Percentiles rank a stretch among this genome's conserved stretches.
Conservation (phyloP, 2,797 vertebrate species). For the Onychomys leucogaster region DNA sequence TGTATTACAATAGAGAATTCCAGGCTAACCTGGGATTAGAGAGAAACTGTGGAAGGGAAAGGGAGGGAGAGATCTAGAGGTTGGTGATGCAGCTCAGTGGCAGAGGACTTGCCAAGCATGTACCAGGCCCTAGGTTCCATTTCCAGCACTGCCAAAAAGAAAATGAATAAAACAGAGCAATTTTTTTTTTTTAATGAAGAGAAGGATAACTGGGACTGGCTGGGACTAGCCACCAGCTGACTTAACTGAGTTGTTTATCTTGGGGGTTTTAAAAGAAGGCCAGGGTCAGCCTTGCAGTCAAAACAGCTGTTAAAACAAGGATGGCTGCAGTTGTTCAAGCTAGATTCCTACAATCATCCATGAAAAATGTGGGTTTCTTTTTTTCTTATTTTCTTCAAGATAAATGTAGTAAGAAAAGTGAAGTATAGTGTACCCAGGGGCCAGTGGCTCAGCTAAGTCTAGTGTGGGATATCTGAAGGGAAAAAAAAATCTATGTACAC, state of each 20-base stretch:
- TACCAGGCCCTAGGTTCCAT: background rate
- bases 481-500: too few species aligned
- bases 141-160: background rate
- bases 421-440: background rate
- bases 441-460: too few species aligned
- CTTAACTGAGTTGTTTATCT: background rate
- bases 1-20: background rate
- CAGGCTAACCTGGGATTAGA: background rate
- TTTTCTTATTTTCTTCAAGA: constrained; percentile 13
- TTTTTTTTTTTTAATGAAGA: background rate
- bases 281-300: background rate
- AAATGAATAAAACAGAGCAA: background rate
- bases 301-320: background rate
- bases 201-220: too few species aligned
- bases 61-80: background rate
- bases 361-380: background rate
- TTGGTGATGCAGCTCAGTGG: background rate
- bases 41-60: background rate
- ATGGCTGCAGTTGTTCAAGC: background rate
- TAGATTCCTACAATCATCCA: background rate
- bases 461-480: too few species aligned
- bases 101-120: background rate
- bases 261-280: background rate
- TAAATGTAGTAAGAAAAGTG: background rate
- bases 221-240: background rate